Percentiles rank a stretch among this genome's conserved stretches.
phyloP scores from a whole-genome alignment of 2,113 vertebrate species.

The Clarias magur region DNA sequence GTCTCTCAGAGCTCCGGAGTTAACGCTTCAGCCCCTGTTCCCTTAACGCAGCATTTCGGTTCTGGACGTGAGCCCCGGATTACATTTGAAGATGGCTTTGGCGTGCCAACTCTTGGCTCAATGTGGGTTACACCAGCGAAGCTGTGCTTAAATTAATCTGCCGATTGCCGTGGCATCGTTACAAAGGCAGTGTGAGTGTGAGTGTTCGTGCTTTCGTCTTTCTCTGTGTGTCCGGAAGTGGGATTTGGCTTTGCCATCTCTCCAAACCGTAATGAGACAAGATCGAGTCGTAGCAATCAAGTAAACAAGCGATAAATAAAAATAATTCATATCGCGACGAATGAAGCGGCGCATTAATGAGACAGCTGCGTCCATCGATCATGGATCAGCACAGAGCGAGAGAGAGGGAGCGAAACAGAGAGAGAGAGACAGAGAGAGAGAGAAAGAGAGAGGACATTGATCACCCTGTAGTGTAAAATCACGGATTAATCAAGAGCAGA shows the following conservation, averaged over 20 bases:
- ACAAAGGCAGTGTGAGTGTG: neutral
- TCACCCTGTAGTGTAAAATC: slow-evolving; percentile 25
- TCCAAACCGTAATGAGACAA: slow-evolving; percentile 18
- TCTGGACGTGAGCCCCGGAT: slow-evolving; percentile 21
- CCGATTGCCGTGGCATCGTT: slow-evolving; percentile 6
- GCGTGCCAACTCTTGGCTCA: slow-evolving; percentile 5
- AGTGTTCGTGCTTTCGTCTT: neutral
- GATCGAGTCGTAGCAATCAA: neutral
- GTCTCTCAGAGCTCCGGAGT: neutral
- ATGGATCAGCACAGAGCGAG: slow-evolving; percentile 24
- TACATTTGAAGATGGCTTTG: slow-evolving; percentile 5
- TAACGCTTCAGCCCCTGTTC: neutral
- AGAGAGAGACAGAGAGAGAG: slow-evolving; percentile 11
- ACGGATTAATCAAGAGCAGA: slow-evolving; percentile 9
- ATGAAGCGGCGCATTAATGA: slow-evolving; percentile 6
- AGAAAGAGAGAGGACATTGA: slow-evolving; percentile 4
- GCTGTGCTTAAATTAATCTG: slow-evolving; percentile 21
- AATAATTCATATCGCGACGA: slow-evolving; percentile 50
- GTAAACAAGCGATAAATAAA: slow-evolving; percentile 33
- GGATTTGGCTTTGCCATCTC: neutral
- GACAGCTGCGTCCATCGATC: slow-evolving; percentile 36
- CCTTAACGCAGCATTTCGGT: neutral
- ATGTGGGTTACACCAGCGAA: slow-evolving; percentile 3
- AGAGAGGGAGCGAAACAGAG: slow-evolving; percentile 53
- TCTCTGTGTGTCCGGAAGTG: neutral